Conservation (phyloP, 2,888 invertebrate genomes). For the Lumbricus terrestris region DNA sequence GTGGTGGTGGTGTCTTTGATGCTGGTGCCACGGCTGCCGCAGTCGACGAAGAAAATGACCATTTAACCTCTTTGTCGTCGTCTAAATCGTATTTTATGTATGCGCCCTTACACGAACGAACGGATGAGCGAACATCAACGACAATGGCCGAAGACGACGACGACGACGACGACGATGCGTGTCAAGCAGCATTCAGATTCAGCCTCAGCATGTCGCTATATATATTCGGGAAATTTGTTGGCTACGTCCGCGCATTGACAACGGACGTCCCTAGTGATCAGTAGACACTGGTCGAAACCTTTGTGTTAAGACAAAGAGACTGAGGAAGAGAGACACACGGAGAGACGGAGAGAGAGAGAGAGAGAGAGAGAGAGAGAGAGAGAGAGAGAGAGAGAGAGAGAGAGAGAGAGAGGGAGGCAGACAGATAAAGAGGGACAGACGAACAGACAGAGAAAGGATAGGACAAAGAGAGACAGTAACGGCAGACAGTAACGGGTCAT, state of each 20-base stretch:
- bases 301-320: neutral
- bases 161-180: neutral
- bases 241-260: neutral
- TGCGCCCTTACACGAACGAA: neutral
- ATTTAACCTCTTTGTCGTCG: conserved; percentile 3
- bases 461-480: no score
- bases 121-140: neutral
- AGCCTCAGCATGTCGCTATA: neutral
- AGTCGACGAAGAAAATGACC: conserved; percentile 3
- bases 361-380: no score
- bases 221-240: neutral
- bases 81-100: neutral
- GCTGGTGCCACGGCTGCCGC: neutral
- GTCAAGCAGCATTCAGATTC: neutral
- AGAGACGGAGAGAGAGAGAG: no score
- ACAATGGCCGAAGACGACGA: neutral
- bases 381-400: no score
- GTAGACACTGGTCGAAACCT: neutral
- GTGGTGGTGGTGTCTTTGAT: neutral
- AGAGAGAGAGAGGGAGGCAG: no score
- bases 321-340: no score
- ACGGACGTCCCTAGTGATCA: neutral
- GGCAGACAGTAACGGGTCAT: neutral
- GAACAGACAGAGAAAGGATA: neutral
- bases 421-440: no score